Conservation (phyloP, 2,113 vertebrate species). For the Polypterus senegalus region DNA sequence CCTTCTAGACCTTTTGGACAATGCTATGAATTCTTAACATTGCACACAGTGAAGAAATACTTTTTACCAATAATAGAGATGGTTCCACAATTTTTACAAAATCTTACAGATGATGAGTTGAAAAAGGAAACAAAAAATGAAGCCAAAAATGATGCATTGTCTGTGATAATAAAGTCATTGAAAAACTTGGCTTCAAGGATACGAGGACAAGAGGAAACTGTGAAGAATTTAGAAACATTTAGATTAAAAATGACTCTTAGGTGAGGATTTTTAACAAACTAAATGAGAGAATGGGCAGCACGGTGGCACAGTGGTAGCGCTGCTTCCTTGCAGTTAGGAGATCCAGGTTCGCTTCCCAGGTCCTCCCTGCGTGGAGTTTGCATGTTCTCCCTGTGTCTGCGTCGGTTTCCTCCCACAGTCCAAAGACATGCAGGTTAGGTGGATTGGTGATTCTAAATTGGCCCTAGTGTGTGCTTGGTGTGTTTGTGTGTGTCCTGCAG, state of each 20-base stretch:
- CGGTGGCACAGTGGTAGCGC: too few relatives aligned
- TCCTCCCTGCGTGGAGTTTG: too few relatives aligned
- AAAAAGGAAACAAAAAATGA: conserved; percentile 76
- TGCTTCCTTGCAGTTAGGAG: too few relatives aligned
- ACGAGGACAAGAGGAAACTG: conserved; percentile 71
- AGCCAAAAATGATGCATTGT: conserved; percentile 71
- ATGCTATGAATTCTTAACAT: conserved; percentile 67
- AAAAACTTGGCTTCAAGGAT: conserved; percentile 70
- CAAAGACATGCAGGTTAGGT: too few relatives aligned
- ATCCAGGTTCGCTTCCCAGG: too few relatives aligned
- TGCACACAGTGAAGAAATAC: conserved; percentile 68
- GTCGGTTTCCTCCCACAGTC: too few relatives aligned
- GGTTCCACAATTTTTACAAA: conserved; percentile 75
- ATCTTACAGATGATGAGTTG: conserved; percentile 70
- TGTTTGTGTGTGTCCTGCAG: too few relatives aligned
- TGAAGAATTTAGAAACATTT: conserved; percentile 78
- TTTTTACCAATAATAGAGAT: conserved; percentile 76
- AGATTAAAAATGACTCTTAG: conserved; percentile 77
- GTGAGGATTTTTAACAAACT: conserved; percentile 36
- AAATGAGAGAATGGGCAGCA: too few relatives aligned
- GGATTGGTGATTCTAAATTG: too few relatives aligned
- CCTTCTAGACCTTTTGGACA: conserved; percentile 64
- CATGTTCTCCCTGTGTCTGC: too few relatives aligned
- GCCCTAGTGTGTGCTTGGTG: too few relatives aligned
- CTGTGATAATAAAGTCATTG: conserved; percentile 72